Evolutionary conservation across 2,888 invertebrate species (phyloP).

Genomic region (Harmothoe impar): DNA sequence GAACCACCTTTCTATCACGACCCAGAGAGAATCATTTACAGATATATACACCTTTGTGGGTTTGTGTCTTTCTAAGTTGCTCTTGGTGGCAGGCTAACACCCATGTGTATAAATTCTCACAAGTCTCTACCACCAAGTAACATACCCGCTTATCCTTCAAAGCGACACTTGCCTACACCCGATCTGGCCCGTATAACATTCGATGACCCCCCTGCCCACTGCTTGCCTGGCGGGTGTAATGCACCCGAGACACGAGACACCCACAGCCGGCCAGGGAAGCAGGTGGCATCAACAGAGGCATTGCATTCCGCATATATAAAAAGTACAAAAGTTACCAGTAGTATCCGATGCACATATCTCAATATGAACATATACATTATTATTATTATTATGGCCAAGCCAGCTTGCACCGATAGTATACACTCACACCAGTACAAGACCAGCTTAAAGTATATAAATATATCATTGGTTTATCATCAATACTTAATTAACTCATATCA

Average conservation of each 20-base stretch:
- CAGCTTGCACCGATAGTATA: conserved; percentile 61
- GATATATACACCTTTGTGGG: neutral
- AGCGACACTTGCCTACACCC: conserved; percentile 25
- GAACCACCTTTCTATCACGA: conserved; percentile 40
- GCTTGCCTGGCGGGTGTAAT: conserved; percentile 45
- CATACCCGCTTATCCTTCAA: neutral
- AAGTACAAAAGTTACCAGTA: conserved; percentile 62
- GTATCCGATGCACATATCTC: conserved; percentile 58
- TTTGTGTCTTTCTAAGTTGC: neutral
- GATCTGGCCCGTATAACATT: conserved; percentile 51
- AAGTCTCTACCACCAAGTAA: neutral
- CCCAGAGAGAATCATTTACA: neutral
- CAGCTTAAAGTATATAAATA: conserved; percentile 61
- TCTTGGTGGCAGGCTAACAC: conserved; percentile 4
- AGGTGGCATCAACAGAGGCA: conserved; percentile 5
- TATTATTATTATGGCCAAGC: conserved; percentile 58
- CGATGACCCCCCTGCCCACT: neutral
- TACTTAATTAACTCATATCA: conserved; percentile 61
- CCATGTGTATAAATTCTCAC: neutral
- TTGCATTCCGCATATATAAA: conserved; percentile 57
- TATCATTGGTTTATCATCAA: conserved; percentile 61
- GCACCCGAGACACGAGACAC: neutral
- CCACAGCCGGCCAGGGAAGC: conserved; percentile 45
- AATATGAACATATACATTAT: conserved; percentile 60
- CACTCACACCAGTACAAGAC: conserved; percentile 55